Percentiles rank a stretch among this genome's conserved stretches.
These are phyloP conservation scores for Panagrolaimus sp. DNA, from an alignment of 1,140 invertebrate genomes.

Conservation along the genomic window DNA sequence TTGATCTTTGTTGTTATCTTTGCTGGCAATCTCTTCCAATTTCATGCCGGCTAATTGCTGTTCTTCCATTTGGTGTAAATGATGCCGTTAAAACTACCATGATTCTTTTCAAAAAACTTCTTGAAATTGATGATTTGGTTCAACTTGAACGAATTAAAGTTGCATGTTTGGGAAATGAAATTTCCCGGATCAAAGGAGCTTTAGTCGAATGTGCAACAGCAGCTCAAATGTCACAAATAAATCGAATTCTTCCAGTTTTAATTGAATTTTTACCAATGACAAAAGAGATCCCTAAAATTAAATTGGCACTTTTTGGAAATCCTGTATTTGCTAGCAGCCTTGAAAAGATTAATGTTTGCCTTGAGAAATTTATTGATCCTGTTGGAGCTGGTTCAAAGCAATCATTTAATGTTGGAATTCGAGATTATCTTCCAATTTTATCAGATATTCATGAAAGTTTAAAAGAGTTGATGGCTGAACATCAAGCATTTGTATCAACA, in stretches of 20 bases:
- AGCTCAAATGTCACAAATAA: neutral
- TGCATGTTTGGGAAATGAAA: neutral
- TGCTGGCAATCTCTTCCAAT: neutral
- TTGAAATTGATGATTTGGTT: neutral
- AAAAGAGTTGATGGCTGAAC: no score
- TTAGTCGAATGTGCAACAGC: neutral
- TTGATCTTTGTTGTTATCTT: slow-evolving; percentile 1
- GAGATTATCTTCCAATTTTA: neutral
- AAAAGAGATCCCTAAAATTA: neutral
- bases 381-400: neutral
- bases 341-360: neutral
- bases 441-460: no score
- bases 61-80: neutral
- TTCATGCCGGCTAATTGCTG: neutral
- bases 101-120: neutral
- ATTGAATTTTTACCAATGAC: neutral
- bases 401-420: neutral
- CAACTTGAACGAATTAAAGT: neutral
- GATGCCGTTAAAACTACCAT: neutral
- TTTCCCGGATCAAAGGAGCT: neutral
- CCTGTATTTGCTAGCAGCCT: neutral
- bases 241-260: neutral
- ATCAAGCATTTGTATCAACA: no score
- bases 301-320: neutral
- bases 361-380: neutral